Evolutionary conservation across 2,797 vertebrate genomes (phyloP), one percentile per base, ranked within the genome.

Genomic region (Microchirus variegatus): DNA sequence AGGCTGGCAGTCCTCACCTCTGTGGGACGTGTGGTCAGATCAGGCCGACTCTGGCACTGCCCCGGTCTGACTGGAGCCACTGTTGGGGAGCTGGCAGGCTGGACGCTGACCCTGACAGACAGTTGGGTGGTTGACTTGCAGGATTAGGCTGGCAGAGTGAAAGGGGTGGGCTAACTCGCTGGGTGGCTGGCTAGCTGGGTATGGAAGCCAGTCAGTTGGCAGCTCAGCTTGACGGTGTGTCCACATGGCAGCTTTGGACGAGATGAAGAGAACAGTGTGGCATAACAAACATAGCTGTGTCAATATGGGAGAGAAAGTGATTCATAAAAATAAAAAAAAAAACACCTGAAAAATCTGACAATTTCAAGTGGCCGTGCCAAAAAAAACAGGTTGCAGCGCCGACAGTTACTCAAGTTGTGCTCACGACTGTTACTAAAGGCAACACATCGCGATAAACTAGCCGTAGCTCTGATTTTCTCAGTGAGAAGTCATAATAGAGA

Each of bases 201-300:
- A 8, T 36, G 66, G 72, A 53, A 26, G 64, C 71, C 13, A 14
- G 69, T 76, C 43, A 26, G 53, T 37, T 77, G 74, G 81, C 79
- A 65, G 82, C 73, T 22, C 66, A 6, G 54, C 14, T 60, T 9
- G 64, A 78, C 76, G 60, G 71, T 49, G 70, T 51, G 66, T 78
- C 76, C 83, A 80, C 80, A 83, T 80, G 81, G 74, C 75, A 53
- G 40, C 51, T 77, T 78, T 83, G 78, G 78, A 70, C 10, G 17
- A 9, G 48, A 57, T 64, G 40, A 47, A 58, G 61, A 63, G 48
- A 65, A 5, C 61, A 54, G 53, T 37, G 59, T 44, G 49, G 70
- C 53, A 67, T 72, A 56, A 75, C 45, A 59, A 65, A 63, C 77
- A 40, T 51, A 22, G 53, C 61, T 53, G 67, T 58, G 69, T 67